A percentile compares a stretch with the other conserved stretches of the same genome.
phyloP scores from a whole-genome alignment of 1,140 invertebrate species.

The Aphis craccivora region DNA sequence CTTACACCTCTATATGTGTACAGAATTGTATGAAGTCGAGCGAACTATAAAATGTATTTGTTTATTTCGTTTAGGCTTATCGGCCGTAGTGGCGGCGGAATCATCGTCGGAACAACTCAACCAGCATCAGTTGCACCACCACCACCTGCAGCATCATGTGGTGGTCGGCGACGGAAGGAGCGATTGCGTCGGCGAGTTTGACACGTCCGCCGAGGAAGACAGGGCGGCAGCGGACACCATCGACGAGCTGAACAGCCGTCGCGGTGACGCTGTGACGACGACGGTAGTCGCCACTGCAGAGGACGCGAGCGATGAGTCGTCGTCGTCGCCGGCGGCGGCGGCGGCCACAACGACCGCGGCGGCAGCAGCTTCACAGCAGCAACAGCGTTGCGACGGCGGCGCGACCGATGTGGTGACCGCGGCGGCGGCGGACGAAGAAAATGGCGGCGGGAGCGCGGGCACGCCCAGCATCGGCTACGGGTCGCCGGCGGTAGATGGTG shows the following conservation, averaged over 20 bases:
- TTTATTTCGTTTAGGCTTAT: slow-evolving; percentile 35
- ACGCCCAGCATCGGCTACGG: slow-evolving; percentile 49
- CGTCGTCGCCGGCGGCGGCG: neutral
- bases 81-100: neutral
- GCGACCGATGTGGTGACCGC: neutral
- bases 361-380: neutral
- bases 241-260: slow-evolving; percentile 58
- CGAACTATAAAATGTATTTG: neutral
- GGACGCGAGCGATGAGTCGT: neutral
- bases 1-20: neutral
- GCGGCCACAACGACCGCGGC: neutral
- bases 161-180: slow-evolving; percentile 9
- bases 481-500: slow-evolving; percentile 58
- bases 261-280: slow-evolving; percentile 9
- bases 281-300: neutral
- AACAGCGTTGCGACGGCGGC: slow-evolving; percentile 3
- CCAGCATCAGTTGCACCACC: neutral
- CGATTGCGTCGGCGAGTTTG: slow-evolving; percentile 46
- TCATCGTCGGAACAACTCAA: neutral
- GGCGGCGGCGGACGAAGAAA: slow-evolving; percentile 47
- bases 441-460: slow-evolving; percentile 50
- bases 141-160: slow-evolving; percentile 35
- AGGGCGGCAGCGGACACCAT: slow-evolving; percentile 59
- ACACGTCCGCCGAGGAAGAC: slow-evolving; percentile 58
- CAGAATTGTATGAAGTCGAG: neutral